These are phyloP conservation scores for Drosophila melanica DNA, from an alignment of 1,140 invertebrate genomes.

Conservation along the genomic window DNA sequence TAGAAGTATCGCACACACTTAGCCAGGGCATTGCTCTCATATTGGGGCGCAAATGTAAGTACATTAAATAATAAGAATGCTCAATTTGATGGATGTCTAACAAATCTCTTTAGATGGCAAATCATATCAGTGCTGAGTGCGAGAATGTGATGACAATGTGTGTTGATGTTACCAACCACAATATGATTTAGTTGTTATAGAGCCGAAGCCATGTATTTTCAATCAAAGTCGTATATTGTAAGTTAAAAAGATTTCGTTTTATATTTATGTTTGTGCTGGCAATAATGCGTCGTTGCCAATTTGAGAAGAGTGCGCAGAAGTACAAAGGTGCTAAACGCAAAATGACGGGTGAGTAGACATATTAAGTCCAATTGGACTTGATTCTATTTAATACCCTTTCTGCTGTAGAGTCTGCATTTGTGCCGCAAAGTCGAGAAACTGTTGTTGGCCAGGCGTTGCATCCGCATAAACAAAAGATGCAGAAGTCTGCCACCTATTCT, in stretches of 20 bases:
- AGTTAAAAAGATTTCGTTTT: neutral
- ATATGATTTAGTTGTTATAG: neutral
- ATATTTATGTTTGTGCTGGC: neutral
- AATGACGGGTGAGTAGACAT: neutral
- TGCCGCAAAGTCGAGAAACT: conserved; percentile 1
- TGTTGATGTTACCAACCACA: too few relatives aligned
- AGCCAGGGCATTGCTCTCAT: conserved; percentile 43
- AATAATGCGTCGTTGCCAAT: conserved; percentile 45
- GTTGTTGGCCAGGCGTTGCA: conserved; percentile 2
- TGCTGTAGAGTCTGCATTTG: neutral
- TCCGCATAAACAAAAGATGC: neutral
- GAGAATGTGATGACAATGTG: too few relatives aligned
- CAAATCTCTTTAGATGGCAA: conserved; percentile 63
- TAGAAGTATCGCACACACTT: conserved; percentile 64
- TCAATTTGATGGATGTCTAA: conserved; percentile 78
- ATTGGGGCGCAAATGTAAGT: conserved; percentile 51
- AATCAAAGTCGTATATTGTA: conserved; percentile 35
- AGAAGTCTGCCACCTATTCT: conserved; percentile 27
- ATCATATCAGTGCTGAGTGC: neutral
- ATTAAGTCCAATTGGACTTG: neutral
- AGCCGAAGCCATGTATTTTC: conserved; percentile 33
- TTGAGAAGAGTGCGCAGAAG: neutral
- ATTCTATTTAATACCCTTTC: neutral
- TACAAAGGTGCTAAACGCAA: neutral
- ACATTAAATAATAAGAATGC: conserved; percentile 82